These are phyloP conservation scores for Hemicrepidius hirtus DNA, from an alignment of 2,888 invertebrate genomes.

Conservation along the genomic window DNA sequence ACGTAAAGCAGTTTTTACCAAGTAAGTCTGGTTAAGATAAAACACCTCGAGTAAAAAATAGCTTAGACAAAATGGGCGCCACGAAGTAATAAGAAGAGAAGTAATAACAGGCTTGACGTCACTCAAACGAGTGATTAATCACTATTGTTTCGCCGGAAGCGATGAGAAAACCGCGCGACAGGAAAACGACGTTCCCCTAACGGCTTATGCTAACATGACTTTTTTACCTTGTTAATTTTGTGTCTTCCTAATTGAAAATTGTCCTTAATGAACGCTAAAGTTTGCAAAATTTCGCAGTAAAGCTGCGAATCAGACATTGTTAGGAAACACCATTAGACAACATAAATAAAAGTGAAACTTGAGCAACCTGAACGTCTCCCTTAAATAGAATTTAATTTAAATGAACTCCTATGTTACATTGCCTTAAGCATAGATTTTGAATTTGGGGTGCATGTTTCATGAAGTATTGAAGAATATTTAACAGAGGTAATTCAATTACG, in stretches of 20 bases:
- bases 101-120: slow-evolving; percentile 46
- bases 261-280: slow-evolving; percentile 39
- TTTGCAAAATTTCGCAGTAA: slow-evolving; percentile 26
- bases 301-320: slow-evolving; percentile 30
- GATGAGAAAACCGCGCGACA: slow-evolving; percentile 30
- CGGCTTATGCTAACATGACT: slow-evolving; percentile 40
- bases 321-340: slow-evolving; percentile 14
- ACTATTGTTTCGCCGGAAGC: slow-evolving; percentile 48
- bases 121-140: slow-evolving; percentile 56
- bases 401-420: too few relatives aligned
- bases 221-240: slow-evolving; percentile 38
- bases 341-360: slow-evolving; percentile 32
- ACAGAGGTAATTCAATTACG: too few relatives aligned
- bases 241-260: slow-evolving; percentile 41
- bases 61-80: slow-evolving; percentile 39
- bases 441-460: too few relatives aligned
- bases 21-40: slow-evolving; percentile 42
- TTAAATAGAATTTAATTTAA: too few relatives aligned
- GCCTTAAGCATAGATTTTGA: too few relatives aligned
- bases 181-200: slow-evolving; percentile 22
- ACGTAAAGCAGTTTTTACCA: slow-evolving; percentile 32
- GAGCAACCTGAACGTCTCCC: slow-evolving; percentile 6
- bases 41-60: slow-evolving; percentile 41
- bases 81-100: slow-evolving; percentile 40
- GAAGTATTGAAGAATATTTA: too few relatives aligned